Base-by-base conservation (phyloP, 53 echinoderm and acorn worm species). In the Apostichopus leukothele region DNA sequence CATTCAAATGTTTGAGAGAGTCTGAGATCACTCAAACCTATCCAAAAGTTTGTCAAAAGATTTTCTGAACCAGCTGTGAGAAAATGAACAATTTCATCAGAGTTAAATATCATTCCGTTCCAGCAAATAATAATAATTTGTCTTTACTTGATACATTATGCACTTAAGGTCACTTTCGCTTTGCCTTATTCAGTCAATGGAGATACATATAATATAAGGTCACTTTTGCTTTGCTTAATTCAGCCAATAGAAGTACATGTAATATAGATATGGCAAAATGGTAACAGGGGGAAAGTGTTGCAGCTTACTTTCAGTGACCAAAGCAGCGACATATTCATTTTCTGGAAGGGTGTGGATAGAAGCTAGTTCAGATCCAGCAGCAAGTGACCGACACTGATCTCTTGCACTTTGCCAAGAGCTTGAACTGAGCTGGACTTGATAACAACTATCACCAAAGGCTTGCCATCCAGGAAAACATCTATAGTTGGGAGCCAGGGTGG, bases 1-100 rank as follows among this genome's bases (percentile, higher is more conserved):
- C 96, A 96, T 52, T 95, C 91, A 67, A 86, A 96, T 50, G 83
- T 89, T 91, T 88, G 68, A 3, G 78, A 87, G 4, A 53, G 4
- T 1, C 59, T 51, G 5, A 67, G 66, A 66, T 96, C 96, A 74
- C 92, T 93, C 59, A 96, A 87, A 55, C 96, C 96, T 11, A 91
- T 91, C 96, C 96, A 96, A 4, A 96, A 52, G 57, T 84, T 39
- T 16, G 63, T 67, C 25, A 79, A 18, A 86, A 52, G 13, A 51
- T 63, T 63, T 27, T 22, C 61, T 12, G 67, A n/a, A 7, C 73
- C 68, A 67, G 50, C 86, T 86, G 68, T 16, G 27, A 22, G 39
- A 39, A 39, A 39, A 39, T 39, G 39, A 39, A 39, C 39, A 39
- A 39, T 39, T 39, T 39, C 39, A 39, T 39, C 39, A 39, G 39